Base-by-base conservation (phyloP, 2,888 invertebrate genomes). In the Apeira syringaria region DNA sequence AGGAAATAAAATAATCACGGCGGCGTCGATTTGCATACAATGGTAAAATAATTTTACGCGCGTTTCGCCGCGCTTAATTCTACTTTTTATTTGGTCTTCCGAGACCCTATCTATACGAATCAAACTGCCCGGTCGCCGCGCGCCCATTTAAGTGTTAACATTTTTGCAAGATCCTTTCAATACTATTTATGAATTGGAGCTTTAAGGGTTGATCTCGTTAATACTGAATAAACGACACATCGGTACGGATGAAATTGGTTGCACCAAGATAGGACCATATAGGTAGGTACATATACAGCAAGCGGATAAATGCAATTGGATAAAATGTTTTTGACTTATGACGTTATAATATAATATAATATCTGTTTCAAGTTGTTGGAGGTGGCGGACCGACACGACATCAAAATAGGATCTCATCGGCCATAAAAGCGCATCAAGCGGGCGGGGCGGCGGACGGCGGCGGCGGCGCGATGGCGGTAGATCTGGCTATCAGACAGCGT, bases 41-140 rank as follows among this genome's bases (percentile, higher is more conserved):
- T 89, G 89, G 89, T 85, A 88, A 89, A 88, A 89, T 89, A 89
- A 89, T 89, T 89, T 89, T 89, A 89, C 89, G 89, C 89, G 89
- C 84, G 87, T 88, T 87, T 86, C 84, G 83, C 80, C 81, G 85
- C 83, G 86, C 74, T 89, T 87, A 85, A 86, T 86, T 88, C 76
- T 87, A 82, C 84, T 87, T 89, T 89, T 89, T 88, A 84, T 88
- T 83, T 78, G 78, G 77, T 74, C 80, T 86, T 84, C 80, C 76
- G 80, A 77, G 78, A 75, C 83, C 83, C n/a, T n/a, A n/a, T 89
- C 88, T 89, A 88, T 88, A 89, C 84, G 87, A 85, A 88, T 88
- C 89, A 84, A 85, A 80, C 77, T 64, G 74, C 68, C 79, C 74
- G 78, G 68, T 74, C 68, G 70, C 60, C 73, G 70, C 71, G 71